These are phyloP conservation scores for Eulacestoma nigropectus DNA, from an alignment of 2,113 vertebrate species.

Conservation along the genomic window DNA sequence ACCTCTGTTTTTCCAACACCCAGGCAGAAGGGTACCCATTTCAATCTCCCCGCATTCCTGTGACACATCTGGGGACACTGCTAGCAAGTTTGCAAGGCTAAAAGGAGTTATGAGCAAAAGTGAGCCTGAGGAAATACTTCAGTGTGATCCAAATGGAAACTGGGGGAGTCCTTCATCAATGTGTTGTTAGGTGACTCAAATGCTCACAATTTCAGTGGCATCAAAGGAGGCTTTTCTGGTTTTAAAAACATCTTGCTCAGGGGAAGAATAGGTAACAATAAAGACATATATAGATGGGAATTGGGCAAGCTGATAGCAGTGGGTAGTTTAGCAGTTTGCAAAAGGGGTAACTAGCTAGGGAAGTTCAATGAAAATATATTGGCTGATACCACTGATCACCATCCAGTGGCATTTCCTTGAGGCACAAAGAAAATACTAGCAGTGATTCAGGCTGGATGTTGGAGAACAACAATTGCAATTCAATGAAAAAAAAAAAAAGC, in stretches of 20 bases:
- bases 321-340: background rate
- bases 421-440: background rate
- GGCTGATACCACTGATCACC: background rate
- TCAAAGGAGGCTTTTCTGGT: background rate
- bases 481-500: background rate
- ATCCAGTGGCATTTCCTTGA: background rate
- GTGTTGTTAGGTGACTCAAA: background rate
- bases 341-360: background rate
- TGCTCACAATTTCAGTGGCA: background rate
- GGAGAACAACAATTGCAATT: background rate
- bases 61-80: background rate
- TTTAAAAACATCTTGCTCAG: background rate
- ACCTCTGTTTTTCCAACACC: background rate
- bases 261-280: background rate
- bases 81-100: background rate
- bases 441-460: background rate
- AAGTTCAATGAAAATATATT: background rate
- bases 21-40: background rate
- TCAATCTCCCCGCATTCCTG: background rate
- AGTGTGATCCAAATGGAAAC: background rate
- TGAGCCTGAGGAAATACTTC: background rate
- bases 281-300: background rate
- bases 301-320: background rate
- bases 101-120: background rate
- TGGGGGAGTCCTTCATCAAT: background rate